Percentiles rank a stretch among this genome's conserved stretches.
These are phyloP conservation scores for Saturnia pavonia DNA, from an alignment of 2,888 invertebrate species.

Conservation along the genomic window DNA sequence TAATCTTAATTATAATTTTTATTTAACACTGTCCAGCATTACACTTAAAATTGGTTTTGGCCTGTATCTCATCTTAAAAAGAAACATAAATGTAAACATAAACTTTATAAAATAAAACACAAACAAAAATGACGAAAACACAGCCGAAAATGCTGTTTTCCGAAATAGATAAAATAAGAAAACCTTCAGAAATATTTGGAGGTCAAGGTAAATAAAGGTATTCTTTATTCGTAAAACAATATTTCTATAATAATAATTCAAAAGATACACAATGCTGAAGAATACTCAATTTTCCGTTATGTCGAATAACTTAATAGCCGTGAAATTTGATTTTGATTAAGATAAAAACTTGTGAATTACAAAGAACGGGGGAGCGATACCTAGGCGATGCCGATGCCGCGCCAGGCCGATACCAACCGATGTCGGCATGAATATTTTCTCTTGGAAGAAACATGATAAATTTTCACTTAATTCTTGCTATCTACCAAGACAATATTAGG, in stretches of 20 bases:
- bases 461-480: not conserved
- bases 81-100: too few relatives aligned
- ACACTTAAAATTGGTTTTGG: too few relatives aligned
- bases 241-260: slow-evolving; percentile 29
- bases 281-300: slow-evolving; percentile 60
- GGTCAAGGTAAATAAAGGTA: not conserved
- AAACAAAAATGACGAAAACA: not conserved
- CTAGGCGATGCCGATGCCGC: not conserved
- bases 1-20: too few relatives aligned
- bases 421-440: slow-evolving; percentile 7
- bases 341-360: slow-evolving; percentile 47
- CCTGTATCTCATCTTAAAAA: too few relatives aligned
- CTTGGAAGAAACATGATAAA: not conserved
- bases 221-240: not conserved
- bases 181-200: not conserved
- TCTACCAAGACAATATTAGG: not conserved
- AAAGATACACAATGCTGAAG: slow-evolving; percentile 28
- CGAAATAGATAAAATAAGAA: not conserved
- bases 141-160: not conserved
- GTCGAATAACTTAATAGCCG: slow-evolving; percentile 60
- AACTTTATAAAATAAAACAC: not conserved
- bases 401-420: not conserved
- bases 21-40: too few relatives aligned
- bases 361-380: slow-evolving; percentile 28
- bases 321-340: slow-evolving; percentile 66